Evolutionary conservation across 1,140 invertebrate species (phyloP).

Genomic region (Mylabris phalerata): DNA sequence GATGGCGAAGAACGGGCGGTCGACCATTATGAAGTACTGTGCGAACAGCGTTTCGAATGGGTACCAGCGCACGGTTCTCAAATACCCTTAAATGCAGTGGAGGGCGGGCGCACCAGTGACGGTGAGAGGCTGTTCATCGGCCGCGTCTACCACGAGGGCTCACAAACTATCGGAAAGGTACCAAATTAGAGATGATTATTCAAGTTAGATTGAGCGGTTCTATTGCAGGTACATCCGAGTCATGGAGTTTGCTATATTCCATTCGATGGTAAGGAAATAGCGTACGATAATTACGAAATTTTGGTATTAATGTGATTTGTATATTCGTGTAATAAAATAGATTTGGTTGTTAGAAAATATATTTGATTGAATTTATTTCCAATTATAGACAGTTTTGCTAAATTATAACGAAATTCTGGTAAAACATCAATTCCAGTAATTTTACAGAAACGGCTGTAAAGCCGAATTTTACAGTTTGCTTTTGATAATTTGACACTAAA

Average conservation of each 20-base stretch:
- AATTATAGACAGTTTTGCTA: too few species aligned
- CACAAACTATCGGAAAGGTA: conserved; percentile 20
- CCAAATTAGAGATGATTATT: background rate
- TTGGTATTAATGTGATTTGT: conserved; percentile 39
- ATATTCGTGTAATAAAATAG: too few species aligned
- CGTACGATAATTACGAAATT: conserved; percentile 49
- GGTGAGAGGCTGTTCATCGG: conserved; percentile 17
- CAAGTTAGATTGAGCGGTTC: background rate
- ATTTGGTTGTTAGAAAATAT: too few species aligned
- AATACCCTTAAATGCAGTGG: conserved; percentile 12
- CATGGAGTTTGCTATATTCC: conserved; percentile 65
- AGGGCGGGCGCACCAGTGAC: conserved; percentile 13
- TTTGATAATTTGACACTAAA: too few species aligned
- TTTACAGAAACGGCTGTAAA: too few species aligned
- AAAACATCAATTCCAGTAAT: too few species aligned
- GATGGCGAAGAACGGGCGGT: background rate
- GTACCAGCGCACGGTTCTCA: conserved; percentile 38
- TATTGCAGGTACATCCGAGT: conserved; percentile 49
- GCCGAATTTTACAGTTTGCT: too few species aligned
- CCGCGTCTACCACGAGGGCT: conserved; percentile 6
- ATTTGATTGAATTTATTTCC: too few species aligned
- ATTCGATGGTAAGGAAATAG: conserved; percentile 56
- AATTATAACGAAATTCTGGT: too few species aligned
- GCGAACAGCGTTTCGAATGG: conserved; percentile 55
- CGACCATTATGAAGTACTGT: conserved; percentile 46